phyloP scores from a whole-genome alignment of 2,797 vertebrate genomes.

The Sebastes matsubarae region DNA sequence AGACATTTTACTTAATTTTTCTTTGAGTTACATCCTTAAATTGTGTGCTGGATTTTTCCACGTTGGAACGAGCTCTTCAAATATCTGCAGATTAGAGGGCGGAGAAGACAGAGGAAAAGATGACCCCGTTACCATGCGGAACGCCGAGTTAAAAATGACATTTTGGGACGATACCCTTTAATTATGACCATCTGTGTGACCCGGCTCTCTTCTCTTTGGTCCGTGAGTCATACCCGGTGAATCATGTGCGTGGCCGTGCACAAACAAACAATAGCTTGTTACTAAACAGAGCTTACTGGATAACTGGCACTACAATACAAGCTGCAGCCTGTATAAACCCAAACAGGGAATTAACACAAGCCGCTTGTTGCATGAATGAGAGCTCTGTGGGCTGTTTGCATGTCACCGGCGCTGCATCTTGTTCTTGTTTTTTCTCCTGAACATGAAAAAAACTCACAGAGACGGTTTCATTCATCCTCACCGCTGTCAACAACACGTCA shows the following conservation, averaged over 20 bases:
- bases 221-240: slow-evolving; percentile 43
- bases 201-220: slow-evolving; percentile 3
- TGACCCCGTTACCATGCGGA: slow-evolving; percentile 1
- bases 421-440: neutral
- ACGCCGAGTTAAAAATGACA: slow-evolving; percentile 2
- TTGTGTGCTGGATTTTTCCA: neutral
- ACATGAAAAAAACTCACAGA: neutral
- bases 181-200: slow-evolving; percentile 46
- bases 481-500: neutral
- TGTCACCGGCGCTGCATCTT: neutral
- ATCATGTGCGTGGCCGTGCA: slow-evolving; percentile 24
- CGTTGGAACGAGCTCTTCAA: neutral
- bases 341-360: slow-evolving; percentile 44
- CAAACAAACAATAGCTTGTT: slow-evolving; percentile 59
- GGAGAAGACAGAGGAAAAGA: neutral
- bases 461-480: neutral
- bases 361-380: slow-evolving; percentile 42
- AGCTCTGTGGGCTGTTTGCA: slow-evolving; percentile 17
- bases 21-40: neutral
- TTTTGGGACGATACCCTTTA: slow-evolving; percentile 42
- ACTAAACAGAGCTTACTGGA: slow-evolving; percentile 62
- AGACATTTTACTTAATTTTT: neutral
- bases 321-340: slow-evolving; percentile 39
- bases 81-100: slow-evolving; percentile 33
- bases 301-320: slow-evolving; percentile 39